These are phyloP conservation scores for Petrocephalus schoutedeni DNA, from an alignment of 2,797 vertebrate genomes.

Conservation along the genomic window DNA sequence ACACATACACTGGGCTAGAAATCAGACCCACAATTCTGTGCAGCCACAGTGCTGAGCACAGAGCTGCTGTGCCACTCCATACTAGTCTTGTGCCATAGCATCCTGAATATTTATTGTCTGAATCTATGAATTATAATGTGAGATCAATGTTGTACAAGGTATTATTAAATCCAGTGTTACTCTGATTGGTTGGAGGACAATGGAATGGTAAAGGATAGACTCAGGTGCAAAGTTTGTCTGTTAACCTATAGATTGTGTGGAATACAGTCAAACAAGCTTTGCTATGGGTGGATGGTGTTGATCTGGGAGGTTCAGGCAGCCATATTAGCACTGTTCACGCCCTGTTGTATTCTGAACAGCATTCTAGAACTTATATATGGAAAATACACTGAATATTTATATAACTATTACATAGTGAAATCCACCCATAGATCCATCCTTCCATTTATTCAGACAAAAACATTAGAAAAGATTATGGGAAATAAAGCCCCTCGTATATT, in stretches of 20 bases:
- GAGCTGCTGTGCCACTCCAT: not conserved
- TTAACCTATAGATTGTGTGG: not conserved
- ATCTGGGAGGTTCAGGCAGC: not conserved
- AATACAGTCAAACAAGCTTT: not conserved
- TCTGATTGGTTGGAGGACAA: not conserved
- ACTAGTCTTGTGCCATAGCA: not conserved
- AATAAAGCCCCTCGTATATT: not conserved
- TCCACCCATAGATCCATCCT: not conserved
- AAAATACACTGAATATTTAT: not conserved
- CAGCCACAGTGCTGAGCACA: not conserved
- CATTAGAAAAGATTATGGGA: not conserved
- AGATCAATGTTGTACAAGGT: not conserved
- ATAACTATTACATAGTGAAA: not conserved
- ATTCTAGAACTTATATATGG: not conserved
- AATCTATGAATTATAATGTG: not conserved
- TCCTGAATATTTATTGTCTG: not conserved
- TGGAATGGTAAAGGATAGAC: not conserved
- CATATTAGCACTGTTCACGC: not conserved
- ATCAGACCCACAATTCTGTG: not conserved
- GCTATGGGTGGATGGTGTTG: not conserved
- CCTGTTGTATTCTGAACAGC: not conserved
- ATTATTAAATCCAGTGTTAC: not conserved
- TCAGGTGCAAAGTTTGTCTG: not conserved
- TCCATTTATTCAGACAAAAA: not conserved
- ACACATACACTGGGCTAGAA: not conserved